Base-by-base conservation (phyloP, 2,888 invertebrate species). In the Flexamia atlantica region DNA sequence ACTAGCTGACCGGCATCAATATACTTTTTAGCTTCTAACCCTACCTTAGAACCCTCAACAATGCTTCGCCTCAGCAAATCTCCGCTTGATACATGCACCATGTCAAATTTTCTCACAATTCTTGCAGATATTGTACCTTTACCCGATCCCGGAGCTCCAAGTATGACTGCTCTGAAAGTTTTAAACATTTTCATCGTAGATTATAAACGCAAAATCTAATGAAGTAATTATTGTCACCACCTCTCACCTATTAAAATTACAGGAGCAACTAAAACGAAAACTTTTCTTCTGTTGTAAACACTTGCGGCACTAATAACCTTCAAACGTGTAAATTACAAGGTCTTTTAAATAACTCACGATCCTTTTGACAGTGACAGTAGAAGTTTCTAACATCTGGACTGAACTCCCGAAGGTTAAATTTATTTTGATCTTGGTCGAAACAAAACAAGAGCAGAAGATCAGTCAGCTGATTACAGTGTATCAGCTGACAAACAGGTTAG, bases 71-170 rank as follows among this genome's bases (percentile, higher is more conserved):
- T 93, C n/a, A 99, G 91, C 86, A 97, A 93, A 90, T 99, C 98
- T 0, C 99, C 99, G 90, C 97, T 97, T 4, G 98, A 96, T 80
- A 99, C 92, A 91, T 99, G 98, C 87, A 93, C 93, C 87, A 98
- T 92, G 86, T 93, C 93, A 90, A 98, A 99, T 88, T 95, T 95
- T 87, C 95, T 94, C 1, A 97, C 94, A 88, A 99, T 98, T 87
- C 98, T 92, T n/a, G 95, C 93, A 0, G 98, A 97, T 89, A 99
- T 97, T 4, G 99, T 99, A 12, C 97, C 97, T 90, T 97, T 97
- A 28, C 98, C 98, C 1, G 98, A 98, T 9, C 97, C 98, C 64
- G 98, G 98, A 40, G 98, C 97, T 7, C 98, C 98, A 88, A 98
- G 92, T 88, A 98, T 97, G 85, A 98, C 93, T 86, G 95, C 93